Conservation (phyloP, 2,113 vertebrate species). For the Nestor notabilis region DNA sequence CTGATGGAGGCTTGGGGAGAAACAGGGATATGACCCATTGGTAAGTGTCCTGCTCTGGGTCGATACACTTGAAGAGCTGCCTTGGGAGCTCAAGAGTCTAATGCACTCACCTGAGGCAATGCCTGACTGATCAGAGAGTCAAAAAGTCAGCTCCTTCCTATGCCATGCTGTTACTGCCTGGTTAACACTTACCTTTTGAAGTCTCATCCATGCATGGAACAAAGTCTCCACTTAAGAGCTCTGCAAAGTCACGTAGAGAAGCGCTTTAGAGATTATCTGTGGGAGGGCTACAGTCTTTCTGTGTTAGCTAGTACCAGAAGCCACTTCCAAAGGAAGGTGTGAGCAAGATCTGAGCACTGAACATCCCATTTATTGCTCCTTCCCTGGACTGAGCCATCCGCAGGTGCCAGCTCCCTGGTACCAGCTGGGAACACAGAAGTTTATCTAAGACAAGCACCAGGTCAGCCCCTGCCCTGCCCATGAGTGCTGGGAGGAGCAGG, state of each 20-base stretch:
- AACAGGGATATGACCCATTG: background rate
- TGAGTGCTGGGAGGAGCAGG: rapidly evolving
- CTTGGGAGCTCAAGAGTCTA: background rate
- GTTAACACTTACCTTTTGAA: background rate
- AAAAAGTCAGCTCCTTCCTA: background rate
- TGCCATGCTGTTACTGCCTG: background rate
- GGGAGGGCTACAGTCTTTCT: background rate
- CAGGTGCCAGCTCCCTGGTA: background rate
- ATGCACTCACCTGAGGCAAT: rapidly evolving
- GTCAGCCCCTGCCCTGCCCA: background rate
- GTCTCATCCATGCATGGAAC: background rate
- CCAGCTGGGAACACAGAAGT: background rate
- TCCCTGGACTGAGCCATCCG: background rate
- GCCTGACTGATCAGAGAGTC: background rate
- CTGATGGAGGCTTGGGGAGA: background rate
- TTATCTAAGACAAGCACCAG: background rate
- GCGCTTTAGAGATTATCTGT: background rate
- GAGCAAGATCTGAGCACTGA: background rate
- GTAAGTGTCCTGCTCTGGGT: background rate
- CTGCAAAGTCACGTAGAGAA: background rate
- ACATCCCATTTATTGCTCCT: background rate
- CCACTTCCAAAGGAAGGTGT: background rate
- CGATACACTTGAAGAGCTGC: background rate
- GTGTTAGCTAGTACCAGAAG: background rate
- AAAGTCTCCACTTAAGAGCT: background rate